Base-by-base conservation (phyloP, 2,797 vertebrate genomes). In the Sebastes wilsoni region DNA sequence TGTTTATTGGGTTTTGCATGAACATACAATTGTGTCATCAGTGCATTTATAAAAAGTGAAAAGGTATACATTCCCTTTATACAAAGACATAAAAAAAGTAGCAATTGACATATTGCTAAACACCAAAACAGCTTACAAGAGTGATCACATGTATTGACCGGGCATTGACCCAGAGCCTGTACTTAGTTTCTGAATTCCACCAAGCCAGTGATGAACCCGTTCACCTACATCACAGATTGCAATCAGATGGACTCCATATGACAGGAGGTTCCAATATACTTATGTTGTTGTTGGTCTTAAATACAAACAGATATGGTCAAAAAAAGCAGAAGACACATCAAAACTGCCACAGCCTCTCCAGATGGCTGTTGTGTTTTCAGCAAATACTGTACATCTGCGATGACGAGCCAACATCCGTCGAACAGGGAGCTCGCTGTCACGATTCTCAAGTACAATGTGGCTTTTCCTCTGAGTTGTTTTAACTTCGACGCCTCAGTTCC, bases 401-500 rank as follows among this genome's bases (percentile, higher is more conserved):
- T 34, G 81, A 75, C 49, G 62, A 25, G 22, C 61, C 60, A 16
- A 72, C 54, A 84, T 71, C 82, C 30, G 13, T 66, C 12, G 16
- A 77, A 73, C 72, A 73, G 9, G 72, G 64, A 67, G 22, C 81
- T 71, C 2, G 25, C 90, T 88, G 90, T 90, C 87, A 85, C 9
- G 4, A 76, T 71, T 77, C 65, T 79, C 65, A 64, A 78, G 70
- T 23, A n/a, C 16, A 49, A 66, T 36, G 66, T n/a, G 32, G 76
- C 54, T 79, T 84, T 80, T 83, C 74, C 72, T 67, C 18, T n/a
- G 80, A 71, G 76, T 75, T 23, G 3, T 16, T 67, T 79, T 59
- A 27, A 66, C 73, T 75, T 68, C 83, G 88, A 89, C 67, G 46
- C 73, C 66, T 84, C 84, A 64, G 81, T 81, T 83, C 75, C 81